Evolutionary conservation across 2,888 invertebrate genomes (phyloP), one percentile per base, ranked within the genome.

Genomic region (Parasteatoda lunata): DNA sequence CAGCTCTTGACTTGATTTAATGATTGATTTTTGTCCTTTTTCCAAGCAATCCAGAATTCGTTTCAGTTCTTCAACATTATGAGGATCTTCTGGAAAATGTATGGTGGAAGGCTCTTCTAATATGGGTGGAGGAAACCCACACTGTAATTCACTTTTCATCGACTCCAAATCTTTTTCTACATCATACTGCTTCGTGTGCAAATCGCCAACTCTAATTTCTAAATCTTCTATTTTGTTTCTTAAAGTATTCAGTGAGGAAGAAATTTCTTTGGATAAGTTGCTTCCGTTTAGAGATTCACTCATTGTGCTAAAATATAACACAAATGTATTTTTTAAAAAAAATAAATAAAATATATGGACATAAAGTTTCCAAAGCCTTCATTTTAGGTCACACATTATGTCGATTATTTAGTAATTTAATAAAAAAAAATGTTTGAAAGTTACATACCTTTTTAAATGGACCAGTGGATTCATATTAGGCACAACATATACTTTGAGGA

Each of bases 81-180:
- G 77, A 64, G 64, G 69, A 49, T 83, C 77, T 3, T 77, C 83
- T 3, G 83, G 83, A 54, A 77, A 77, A 4, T 54, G 8, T 13
- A 75, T n/a, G 1, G 47, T 65, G 5, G 13, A 11, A 0, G 8
- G 11, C 6, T n/a, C 59, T 45, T 77, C 65, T 0, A n/a, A 11
- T 9, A 47, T 6, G 11, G 13, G 8, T 15, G 11, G 45, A 3
- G n/a, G n/a, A 13, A 69, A 75, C 5, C 47, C 64, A 4, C 7
- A 3, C 4, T 66, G n/a, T 3, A 73, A 15, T 4, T 77, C 70
- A 4, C 30, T 65, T 4, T 30, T 59, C n/a, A 77, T 30, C 13
- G 59, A 45, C 4, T 77, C 65, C 6, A 83, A 51, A n/a, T 48
- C 15, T 5, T 69, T 51, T 48, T 83, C 69, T 49, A 69, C 71